Percentiles rank a stretch among this genome's conserved stretches.
Conservation (phyloP, 2,888 invertebrate species). For the Alcis repandata region DNA sequence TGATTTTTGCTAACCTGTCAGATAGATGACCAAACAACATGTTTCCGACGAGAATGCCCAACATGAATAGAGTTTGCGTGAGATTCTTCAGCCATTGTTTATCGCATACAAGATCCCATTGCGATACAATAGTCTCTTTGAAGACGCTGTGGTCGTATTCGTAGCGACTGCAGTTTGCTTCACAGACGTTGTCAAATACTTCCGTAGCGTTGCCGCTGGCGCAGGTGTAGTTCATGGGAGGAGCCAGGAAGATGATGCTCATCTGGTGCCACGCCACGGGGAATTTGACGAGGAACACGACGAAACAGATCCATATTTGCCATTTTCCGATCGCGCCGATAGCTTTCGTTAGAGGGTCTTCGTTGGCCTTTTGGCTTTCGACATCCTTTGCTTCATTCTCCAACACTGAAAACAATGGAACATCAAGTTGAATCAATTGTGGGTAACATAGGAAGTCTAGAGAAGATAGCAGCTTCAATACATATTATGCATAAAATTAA, state of each 20-base stretch:
- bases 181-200: conserved; percentile 81
- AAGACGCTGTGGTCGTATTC: conserved; percentile 89
- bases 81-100: conserved; percentile 89
- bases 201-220: conserved; percentile 55
- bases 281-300: conserved; percentile 91
- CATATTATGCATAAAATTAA: too few species aligned
- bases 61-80: conserved; percentile 93
- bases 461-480: neutral
- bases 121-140: conserved; percentile 90
- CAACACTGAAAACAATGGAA: conserved; percentile 68
- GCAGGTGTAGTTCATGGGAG: conserved; percentile 88
- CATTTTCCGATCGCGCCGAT: conserved; percentile 91
- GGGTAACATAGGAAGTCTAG: neutral
- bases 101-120: conserved; percentile 92
- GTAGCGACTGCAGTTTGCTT: conserved; percentile 84
- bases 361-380: conserved; percentile 63
- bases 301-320: conserved; percentile 90
- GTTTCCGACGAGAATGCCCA: conserved; percentile 92
- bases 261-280: conserved; percentile 94
- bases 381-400: conserved; percentile 70
- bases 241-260: conserved; percentile 92
- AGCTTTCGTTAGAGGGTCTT: conserved; percentile 89
- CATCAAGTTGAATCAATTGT: neutral
- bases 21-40: conserved; percentile 91
- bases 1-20: conserved; percentile 88